Conservation (phyloP, 2,888 invertebrate species). For the Teinopalpus imperialis region DNA sequence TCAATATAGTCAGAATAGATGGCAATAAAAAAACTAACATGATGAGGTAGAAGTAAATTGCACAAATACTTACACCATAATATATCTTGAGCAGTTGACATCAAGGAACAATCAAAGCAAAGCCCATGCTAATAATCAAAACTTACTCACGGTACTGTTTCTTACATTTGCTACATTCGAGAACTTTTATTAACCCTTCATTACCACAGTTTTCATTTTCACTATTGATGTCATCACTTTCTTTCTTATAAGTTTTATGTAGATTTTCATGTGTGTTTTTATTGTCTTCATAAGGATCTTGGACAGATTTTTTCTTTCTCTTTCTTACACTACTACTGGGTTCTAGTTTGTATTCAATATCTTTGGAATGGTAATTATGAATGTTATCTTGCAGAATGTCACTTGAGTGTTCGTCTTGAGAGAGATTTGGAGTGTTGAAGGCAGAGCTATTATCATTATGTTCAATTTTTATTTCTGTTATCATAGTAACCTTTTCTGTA, state of each 20-base stretch:
- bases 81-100: too few species aligned
- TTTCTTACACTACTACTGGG: not conserved
- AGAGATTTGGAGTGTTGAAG: not conserved
- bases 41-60: too few species aligned
- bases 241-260: constrained; percentile 6
- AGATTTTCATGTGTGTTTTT: not conserved
- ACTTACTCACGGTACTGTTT: constrained; percentile 33
- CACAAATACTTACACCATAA: too few species aligned
- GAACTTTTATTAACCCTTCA: constrained; percentile 3
- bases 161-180: constrained; percentile 32
- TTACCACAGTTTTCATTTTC: constrained; percentile 1
- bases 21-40: too few species aligned
- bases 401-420: constrained; percentile 5
- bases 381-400: not conserved
- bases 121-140: not conserved
- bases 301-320: not conserved
- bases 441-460: not conserved
- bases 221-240: not conserved
- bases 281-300: not conserved
- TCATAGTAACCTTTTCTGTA: constrained; percentile 1
- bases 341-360: not conserved
- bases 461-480: constrained; percentile 11
- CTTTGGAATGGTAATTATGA: not conserved
- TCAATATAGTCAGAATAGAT: too few species aligned
- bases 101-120: too few species aligned